phyloP scores from a whole-genome alignment of 2,797 vertebrate genomes.

The Lagorchestes hirsutus region DNA sequence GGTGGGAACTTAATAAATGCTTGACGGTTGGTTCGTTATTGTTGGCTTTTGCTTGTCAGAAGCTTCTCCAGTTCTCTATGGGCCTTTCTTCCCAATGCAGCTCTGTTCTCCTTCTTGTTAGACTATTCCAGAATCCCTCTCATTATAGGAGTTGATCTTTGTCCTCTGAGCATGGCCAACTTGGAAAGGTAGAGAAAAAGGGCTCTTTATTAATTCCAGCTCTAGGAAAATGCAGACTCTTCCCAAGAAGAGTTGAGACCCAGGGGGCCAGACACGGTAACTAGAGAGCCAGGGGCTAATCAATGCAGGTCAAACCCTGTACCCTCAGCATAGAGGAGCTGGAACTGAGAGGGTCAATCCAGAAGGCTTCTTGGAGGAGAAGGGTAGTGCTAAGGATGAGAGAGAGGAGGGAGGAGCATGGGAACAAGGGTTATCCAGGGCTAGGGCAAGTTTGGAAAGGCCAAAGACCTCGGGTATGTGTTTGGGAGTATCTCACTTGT shows the following conservation, averaged over 20 bases:
- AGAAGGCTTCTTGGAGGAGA: slow-evolving; percentile 11
- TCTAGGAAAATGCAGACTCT: background rate
- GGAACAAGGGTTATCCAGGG: background rate
- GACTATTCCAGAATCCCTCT: background rate
- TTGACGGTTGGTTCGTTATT: background rate
- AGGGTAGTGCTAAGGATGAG: background rate
- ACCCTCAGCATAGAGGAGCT: slow-evolving; percentile 3
- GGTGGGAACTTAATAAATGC: background rate
- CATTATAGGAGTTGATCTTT: background rate
- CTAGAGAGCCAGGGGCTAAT: slow-evolving; percentile 3
- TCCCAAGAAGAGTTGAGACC: slow-evolving; percentile 18
- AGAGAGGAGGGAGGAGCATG: background rate
- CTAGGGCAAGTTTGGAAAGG: background rate
- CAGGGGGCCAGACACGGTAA: slow-evolving; percentile 6
- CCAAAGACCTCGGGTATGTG: background rate
- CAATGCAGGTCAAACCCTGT: slow-evolving; percentile 5
- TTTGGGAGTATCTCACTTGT: background rate
- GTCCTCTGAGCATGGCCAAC: background rate
- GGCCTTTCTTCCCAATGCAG: background rate
- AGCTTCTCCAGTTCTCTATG: background rate
- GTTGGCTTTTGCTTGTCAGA: background rate
- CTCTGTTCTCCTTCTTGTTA: background rate
- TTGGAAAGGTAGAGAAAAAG: background rate
- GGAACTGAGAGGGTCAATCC: background rate
- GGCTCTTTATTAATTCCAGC: background rate